A percentile compares a stretch with the other conserved stretches of the same genome.
Evolutionary conservation across 1,140 invertebrate genomes (phyloP).

Genomic region (Drosophila chauvacae): DNA sequence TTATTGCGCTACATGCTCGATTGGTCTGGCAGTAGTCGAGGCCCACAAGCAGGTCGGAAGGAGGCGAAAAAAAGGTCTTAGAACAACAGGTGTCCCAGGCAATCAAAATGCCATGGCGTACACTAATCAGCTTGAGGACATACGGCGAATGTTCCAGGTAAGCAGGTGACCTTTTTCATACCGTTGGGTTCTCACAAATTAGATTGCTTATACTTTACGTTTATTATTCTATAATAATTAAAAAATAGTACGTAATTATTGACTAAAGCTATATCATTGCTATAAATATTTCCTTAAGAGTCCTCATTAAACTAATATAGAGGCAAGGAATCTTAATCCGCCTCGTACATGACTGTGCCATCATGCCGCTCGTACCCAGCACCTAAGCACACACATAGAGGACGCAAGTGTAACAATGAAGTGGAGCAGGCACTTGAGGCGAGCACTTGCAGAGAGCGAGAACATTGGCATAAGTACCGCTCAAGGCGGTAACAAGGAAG

Average conservation of each 20-base stretch:
- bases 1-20: conserved; percentile 68
- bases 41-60: conserved; percentile 8
- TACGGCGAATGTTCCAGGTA: conserved; percentile 32
- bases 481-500: conserved; percentile 59
- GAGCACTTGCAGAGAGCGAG: conserved; percentile 44
- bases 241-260: background rate
- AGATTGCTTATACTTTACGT: background rate
- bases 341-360: background rate
- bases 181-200: background rate
- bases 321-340: background rate
- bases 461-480: conserved; percentile 76
- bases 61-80: conserved; percentile 31
- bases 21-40: conserved; percentile 26
- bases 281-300: background rate
- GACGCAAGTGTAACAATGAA: conserved; percentile 70
- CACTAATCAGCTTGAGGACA: conserved; percentile 56
- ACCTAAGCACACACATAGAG: conserved; percentile 16
- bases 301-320: background rate
- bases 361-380: conserved; percentile 22
- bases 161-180: conserved; percentile 3
- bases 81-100: conserved; percentile 53
- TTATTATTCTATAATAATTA: background rate
- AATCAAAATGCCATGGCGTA: conserved; percentile 61
- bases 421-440: conserved; percentile 59
- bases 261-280: background rate